Percentiles rank a stretch among this genome's conserved stretches.
Evolutionary conservation across 2,888 invertebrate species (phyloP).

Genomic region (Rhingia campestris): DNA sequence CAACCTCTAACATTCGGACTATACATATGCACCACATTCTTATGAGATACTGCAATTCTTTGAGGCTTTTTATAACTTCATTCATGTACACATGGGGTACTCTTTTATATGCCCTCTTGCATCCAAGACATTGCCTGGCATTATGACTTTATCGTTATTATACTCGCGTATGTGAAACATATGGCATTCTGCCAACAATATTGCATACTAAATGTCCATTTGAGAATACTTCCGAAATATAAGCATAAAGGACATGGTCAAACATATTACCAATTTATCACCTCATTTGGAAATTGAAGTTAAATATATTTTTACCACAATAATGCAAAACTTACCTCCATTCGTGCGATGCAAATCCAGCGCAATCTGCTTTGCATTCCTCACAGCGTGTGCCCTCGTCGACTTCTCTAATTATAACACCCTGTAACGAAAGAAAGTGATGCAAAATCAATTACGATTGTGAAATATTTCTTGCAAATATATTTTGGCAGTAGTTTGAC

Average conservation of each 20-base stretch:
- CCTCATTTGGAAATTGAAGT: background rate
- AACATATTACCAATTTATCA: slow-evolving; percentile 17
- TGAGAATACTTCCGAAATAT: slow-evolving; percentile 31
- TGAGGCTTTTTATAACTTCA: no score
- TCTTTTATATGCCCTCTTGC: no score
- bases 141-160: slow-evolving; percentile 4
- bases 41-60: no score
- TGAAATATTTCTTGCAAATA: background rate
- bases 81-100: no score
- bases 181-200: slow-evolving; percentile 55
- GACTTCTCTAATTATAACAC: slow-evolving; percentile 93
- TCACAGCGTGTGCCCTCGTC: slow-evolving; percentile 92
- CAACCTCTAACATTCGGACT: no score
- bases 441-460: slow-evolving; percentile 2
- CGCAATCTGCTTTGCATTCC: slow-evolving; percentile 91
- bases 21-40: no score
- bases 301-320: background rate
- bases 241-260: slow-evolving; percentile 1
- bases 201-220: slow-evolving; percentile 20
- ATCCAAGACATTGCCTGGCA: background rate
- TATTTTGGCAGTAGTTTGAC: background rate
- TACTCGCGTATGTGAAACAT: background rate
- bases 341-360: slow-evolving; percentile 91
- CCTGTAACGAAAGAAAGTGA: slow-evolving; percentile 84
- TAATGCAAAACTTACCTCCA: slow-evolving; percentile 90